Conservation (phyloP, 2,797 vertebrate genomes). For the Crenichthys baileyi region DNA sequence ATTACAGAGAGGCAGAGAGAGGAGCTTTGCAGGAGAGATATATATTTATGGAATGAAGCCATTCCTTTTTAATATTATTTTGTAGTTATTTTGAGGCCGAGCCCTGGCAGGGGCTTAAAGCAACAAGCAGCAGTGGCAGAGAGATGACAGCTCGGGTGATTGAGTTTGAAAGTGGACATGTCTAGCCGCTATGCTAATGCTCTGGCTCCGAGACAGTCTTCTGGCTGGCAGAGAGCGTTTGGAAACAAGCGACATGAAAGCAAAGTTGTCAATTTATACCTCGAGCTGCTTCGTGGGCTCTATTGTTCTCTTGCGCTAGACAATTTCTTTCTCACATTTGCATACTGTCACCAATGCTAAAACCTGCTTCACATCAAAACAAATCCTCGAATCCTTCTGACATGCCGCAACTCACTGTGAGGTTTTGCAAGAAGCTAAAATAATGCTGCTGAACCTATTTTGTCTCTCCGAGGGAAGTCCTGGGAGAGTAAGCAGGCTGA, state of each 20-base stretch:
- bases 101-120: conserved; percentile 49
- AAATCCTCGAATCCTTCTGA: conserved; percentile 32
- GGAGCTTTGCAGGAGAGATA: conserved; percentile 73
- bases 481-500: conserved; percentile 73
- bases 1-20: conserved; percentile 75
- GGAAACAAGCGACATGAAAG: conserved; percentile 35
- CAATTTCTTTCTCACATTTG: conserved; percentile 27
- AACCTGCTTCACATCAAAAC: conserved; percentile 34
- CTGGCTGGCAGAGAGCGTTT: conserved; percentile 53
- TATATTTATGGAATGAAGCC: conserved; percentile 71
- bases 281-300: conserved; percentile 10
- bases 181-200: conserved; percentile 83
- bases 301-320: conserved; percentile 14
- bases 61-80: conserved; percentile 72
- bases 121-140: conserved; percentile 67
- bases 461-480: conserved; percentile 65
- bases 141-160: conserved; percentile 72
- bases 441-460: conserved; percentile 51
- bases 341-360: conserved; percentile 25
- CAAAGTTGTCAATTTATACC: conserved; percentile 26
- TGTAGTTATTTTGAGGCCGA: conserved; percentile 62
- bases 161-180: conserved; percentile 76
- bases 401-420: conserved; percentile 37
- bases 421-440: conserved; percentile 40
- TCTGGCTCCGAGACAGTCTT: conserved; percentile 72